Evolutionary conservation across 2,888 invertebrate genomes (phyloP), one percentile per base, ranked within the genome.

Genomic region (Macaria notata): DNA sequence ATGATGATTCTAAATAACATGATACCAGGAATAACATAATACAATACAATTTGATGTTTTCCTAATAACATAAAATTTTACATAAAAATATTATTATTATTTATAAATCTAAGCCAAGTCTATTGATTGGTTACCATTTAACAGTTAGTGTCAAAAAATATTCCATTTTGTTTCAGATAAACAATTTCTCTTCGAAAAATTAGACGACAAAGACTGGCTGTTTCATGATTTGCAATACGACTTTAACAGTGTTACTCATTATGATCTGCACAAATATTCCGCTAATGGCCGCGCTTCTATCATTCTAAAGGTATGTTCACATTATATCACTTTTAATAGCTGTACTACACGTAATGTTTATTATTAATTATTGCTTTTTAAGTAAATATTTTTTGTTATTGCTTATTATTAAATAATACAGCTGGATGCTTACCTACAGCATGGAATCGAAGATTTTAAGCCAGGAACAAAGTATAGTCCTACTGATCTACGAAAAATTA

Each of bases 181-280:
- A 59, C 61, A 39, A 33, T 58, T 78, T 38, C 64, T 84, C 29
- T 88, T 83, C 54, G 48, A 72, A 29, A 73, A 68, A 48, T 30
- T 85, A 3, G 58, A 61, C 8, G 56, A 81, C 53, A 51, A 66
- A 7, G 75, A 84, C 4, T 88, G 88, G 88, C 58, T 86, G 41
- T 88, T 86, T 59, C 75, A 82, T 51, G 75, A 76, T 6, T 0
- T 84, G 0, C 47, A 62, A 2, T 88, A 88, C 41, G 88, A 88
- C 59, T 78, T 72, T 42, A 6, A 55, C 0, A 88, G 88, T 48
- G 81, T 78, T n/a, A 72, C 85, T 1, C 88, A 88, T 64, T 88
- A 74, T 39, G 58, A 68, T 52, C 65, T 66, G 3, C 77, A 82
- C 54, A 80, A 78, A 59, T 71, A 84, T 62, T 81, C 87, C 9